These are phyloP conservation scores for Lasioglossum villosulum DNA, from an alignment of 2,888 invertebrate species.

Conservation along the genomic window DNA sequence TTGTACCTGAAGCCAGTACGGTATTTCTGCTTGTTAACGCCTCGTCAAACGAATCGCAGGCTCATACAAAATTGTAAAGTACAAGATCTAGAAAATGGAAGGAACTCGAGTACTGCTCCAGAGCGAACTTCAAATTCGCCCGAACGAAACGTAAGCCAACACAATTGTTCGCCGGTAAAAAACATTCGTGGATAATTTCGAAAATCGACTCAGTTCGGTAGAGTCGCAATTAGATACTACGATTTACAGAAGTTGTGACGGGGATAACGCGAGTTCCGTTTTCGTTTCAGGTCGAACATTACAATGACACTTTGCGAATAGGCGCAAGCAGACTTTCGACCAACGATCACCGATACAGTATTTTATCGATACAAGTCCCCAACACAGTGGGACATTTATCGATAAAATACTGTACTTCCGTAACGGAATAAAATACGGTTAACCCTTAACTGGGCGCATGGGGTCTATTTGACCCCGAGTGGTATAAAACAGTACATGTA, in stretches of 20 bases:
- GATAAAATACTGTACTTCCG: no score
- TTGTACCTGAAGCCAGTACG: constrained; percentile 28
- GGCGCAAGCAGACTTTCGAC: background rate
- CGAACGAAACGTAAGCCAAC: background rate
- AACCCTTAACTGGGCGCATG: no score
- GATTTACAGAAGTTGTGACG: background rate
- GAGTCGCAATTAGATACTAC: background rate
- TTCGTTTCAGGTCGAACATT: background rate
- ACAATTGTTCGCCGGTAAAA: background rate
- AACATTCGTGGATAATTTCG: background rate
- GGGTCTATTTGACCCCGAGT: no score
- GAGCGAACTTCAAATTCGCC: constrained; percentile 10
- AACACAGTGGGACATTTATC: no score
- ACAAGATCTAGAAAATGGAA: constrained; percentile 50
- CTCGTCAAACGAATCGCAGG: background rate
- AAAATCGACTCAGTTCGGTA: background rate
- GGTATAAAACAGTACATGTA: no score
- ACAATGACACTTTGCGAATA: background rate
- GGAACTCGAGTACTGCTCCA: constrained; percentile 37
- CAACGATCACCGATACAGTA: no score
- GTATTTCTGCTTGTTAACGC: background rate
- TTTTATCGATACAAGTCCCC: no score
- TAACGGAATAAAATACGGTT: background rate
- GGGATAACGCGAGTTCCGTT: background rate
- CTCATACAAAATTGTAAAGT: constrained; percentile 49